phyloP scores from a whole-genome alignment of 2,113 vertebrate species.

The Illadopsis cleaveri region DNA sequence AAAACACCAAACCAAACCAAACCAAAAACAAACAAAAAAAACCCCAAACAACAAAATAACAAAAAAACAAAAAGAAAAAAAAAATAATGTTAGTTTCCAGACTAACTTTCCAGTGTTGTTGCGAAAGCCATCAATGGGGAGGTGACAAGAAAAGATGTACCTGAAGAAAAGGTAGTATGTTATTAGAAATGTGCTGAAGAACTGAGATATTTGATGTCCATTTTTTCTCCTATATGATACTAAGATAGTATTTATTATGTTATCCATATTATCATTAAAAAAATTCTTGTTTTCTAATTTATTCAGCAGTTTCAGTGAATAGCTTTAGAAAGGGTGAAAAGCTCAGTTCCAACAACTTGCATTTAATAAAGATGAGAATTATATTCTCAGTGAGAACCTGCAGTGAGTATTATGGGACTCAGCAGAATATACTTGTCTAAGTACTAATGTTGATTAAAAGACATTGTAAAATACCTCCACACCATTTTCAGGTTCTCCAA shows the following conservation, averaged over 20 bases:
- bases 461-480: not conserved
- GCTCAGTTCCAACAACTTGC: not conserved
- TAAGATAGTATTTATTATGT: not conserved
- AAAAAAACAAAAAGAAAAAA: not conserved
- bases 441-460: not conserved
- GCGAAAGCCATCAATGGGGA: not conserved
- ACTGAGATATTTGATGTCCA: not conserved
- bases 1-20: not conserved
- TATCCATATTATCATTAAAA: too few relatives aligned
- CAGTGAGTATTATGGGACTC: not conserved
- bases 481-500: not conserved
- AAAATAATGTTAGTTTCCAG: fast-evolving
- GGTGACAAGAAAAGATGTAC: not conserved
- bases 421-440: not conserved
- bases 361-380: not conserved
- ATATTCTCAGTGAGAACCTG: not conserved
- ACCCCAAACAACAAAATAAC: not conserved
- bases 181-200: not conserved
- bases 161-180: not conserved
- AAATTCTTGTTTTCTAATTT: not conserved
- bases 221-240: not conserved
- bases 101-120: not conserved
- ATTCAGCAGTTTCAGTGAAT: not conserved
- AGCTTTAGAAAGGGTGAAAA: not conserved
- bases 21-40: too few relatives aligned